A percentile compares a stretch with the other conserved stretches of the same genome.
Evolutionary conservation across 1,140 invertebrate species (phyloP).

Genomic region (Drosophila santomea): DNA sequence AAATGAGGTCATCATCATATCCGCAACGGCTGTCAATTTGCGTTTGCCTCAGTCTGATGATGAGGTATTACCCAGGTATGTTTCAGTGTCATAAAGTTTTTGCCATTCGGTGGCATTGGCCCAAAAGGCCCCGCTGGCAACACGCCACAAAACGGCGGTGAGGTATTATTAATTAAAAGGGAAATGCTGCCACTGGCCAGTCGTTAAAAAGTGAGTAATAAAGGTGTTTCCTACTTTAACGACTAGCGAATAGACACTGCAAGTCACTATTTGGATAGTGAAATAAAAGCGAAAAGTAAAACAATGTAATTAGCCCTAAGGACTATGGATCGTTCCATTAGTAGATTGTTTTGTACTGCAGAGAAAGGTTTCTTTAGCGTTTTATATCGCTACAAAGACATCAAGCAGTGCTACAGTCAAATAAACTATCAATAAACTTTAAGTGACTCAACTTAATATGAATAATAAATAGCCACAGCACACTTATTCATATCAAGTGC

Average conservation of each 20-base stretch:
- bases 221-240: slow-evolving; percentile 38
- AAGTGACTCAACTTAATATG: not conserved
- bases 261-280: slow-evolving; percentile 33
- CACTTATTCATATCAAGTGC: slow-evolving; percentile 12
- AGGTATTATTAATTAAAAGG: slow-evolving; percentile 50
- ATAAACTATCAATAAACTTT: not conserved
- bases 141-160: slow-evolving; percentile 25
- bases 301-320: slow-evolving; percentile 15
- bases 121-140: slow-evolving; percentile 37
- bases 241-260: slow-evolving; percentile 36
- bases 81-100: slow-evolving; percentile 47
- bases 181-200: slow-evolving; percentile 28
- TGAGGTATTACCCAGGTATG: slow-evolving; percentile 16
- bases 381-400: not conserved
- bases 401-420: not conserved
- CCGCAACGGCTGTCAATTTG: slow-evolving; percentile 51
- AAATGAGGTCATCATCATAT: slow-evolving; percentile 51
- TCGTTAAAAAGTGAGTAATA: slow-evolving; percentile 51
- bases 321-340: not conserved
- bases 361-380: not conserved
- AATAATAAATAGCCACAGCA: slow-evolving; percentile 4
- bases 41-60: slow-evolving; percentile 32
- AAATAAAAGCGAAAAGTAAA: slow-evolving; percentile 3
- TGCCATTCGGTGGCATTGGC: slow-evolving; percentile 46
- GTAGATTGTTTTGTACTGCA: not conserved